Evolutionary conservation across 2,113 vertebrate genomes (phyloP), one percentile per base, ranked within the genome.

Genomic region (Neotragus moschatus): DNA sequence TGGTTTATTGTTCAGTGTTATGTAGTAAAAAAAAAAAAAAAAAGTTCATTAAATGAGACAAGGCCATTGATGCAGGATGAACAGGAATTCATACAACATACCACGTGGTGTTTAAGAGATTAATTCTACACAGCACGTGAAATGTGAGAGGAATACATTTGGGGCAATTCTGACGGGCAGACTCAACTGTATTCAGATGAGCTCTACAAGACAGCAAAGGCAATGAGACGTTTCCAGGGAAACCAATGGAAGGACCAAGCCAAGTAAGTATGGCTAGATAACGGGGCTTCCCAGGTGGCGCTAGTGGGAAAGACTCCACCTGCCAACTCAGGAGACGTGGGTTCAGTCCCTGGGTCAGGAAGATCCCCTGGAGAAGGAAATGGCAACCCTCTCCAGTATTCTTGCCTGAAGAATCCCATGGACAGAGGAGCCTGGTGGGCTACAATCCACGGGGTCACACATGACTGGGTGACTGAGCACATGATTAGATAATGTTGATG

Each of bases 391-490:
- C 66, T 73, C 2, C 66, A 6, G 10, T 39, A 23, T 73, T 73
- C 66, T 73, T 23, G 66, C 19, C 66, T 73, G n/a, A 36, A 23
- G 21, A 73, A 73, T 39, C 36, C 19, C 36, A 39, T 39, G 66
- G 36, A 23, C 19, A 6, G n/a, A 73, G 19, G n/a, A 70, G 66
- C 10, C 66, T 70, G 19, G 66, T 25, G 19, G n/a, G 10, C 19
- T 39, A 73, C 19, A 39, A 1, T 19, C 66, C 66, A 39, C 0
- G 0, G n/a, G 66, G n/a, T 73, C 19, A 39, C 19, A 39, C n/a
- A 2, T 73, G n/a, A 73, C 66, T 73, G n/a, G 36, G 10, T 73
- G n/a, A 70, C 66, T 23, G 1, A 73, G n/a, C 10, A 73, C 36
- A 23, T 36, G 66, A 70, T 39, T 25, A 25, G 66, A 73, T 25